phyloP scores from a whole-genome alignment of 2,113 vertebrate species.

The Ifrita kowaldi region DNA sequence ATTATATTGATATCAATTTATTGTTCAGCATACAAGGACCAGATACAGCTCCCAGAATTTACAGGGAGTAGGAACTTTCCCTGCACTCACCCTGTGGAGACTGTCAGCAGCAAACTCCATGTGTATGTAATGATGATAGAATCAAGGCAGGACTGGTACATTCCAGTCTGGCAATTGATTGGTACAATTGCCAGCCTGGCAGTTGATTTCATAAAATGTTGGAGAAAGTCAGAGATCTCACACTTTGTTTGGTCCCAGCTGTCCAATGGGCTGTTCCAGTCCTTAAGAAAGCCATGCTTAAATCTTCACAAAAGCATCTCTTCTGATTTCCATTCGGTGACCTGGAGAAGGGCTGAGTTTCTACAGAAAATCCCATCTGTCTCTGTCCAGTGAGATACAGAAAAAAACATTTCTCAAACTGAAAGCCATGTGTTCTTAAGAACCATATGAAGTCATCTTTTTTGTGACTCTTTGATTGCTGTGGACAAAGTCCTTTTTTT shows the following conservation, averaged over 20 bases:
- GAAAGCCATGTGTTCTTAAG: background rate
- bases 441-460: background rate
- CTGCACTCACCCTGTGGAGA: background rate
- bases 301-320: background rate
- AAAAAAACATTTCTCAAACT: background rate
- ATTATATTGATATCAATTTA: background rate
- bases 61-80: background rate
- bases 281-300: background rate
- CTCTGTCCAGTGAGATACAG: background rate
- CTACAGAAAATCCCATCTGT: background rate
- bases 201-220: background rate
- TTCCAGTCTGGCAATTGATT: background rate
- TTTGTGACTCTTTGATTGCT: background rate
- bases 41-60: background rate
- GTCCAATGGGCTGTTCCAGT: background rate
- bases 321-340: background rate
- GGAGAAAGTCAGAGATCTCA: background rate
- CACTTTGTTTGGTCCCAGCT: background rate
- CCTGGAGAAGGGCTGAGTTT: background rate
- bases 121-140: background rate
- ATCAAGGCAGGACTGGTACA: background rate
- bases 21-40: background rate
- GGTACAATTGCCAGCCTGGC: background rate
- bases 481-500: background rate
- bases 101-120: background rate